Conservation (phyloP, 2,113 vertebrate species). For the Melierax canorus region DNA sequence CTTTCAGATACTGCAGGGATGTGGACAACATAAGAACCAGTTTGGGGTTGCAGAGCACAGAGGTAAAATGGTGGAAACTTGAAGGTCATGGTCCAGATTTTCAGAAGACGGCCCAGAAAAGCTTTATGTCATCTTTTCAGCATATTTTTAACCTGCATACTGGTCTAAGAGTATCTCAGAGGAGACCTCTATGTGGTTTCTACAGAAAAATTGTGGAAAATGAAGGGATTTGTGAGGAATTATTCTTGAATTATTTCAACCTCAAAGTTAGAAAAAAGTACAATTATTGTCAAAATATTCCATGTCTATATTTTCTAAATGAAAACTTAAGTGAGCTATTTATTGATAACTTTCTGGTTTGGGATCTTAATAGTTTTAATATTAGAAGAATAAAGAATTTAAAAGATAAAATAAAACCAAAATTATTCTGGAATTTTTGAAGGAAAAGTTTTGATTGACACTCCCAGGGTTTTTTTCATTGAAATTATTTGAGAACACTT, state of each 20-base stretch:
- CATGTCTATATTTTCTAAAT: not conserved
- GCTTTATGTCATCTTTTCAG: not conserved
- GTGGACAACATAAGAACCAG: not conserved
- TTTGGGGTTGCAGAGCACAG: not conserved
- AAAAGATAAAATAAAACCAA: not conserved
- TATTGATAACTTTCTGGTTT: not conserved
- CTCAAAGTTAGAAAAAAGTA: not conserved
- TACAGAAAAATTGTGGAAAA: not conserved
- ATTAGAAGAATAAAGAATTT: not conserved
- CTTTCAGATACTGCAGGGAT: not conserved
- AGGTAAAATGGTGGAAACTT: not conserved
- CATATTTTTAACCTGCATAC: not conserved
- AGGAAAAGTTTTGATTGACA: not conserved
- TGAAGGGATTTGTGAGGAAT: not conserved
- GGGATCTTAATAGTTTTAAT: not conserved
- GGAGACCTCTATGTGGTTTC: not conserved
- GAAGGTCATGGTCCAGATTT: not conserved
- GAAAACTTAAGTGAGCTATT: not conserved
- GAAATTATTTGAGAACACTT: not conserved
- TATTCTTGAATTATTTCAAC: not conserved
- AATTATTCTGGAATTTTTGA: not conserved
- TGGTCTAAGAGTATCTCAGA: not conserved
- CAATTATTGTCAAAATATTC: not conserved
- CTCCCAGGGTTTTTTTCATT: rapidly evolving
- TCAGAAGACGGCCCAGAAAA: not conserved